Percentiles rank a stretch among this genome's conserved stretches.
These are phyloP conservation scores for Gobio occitaniae DNA, from an alignment of 2,797 vertebrate genomes.

Conservation along the genomic window DNA sequence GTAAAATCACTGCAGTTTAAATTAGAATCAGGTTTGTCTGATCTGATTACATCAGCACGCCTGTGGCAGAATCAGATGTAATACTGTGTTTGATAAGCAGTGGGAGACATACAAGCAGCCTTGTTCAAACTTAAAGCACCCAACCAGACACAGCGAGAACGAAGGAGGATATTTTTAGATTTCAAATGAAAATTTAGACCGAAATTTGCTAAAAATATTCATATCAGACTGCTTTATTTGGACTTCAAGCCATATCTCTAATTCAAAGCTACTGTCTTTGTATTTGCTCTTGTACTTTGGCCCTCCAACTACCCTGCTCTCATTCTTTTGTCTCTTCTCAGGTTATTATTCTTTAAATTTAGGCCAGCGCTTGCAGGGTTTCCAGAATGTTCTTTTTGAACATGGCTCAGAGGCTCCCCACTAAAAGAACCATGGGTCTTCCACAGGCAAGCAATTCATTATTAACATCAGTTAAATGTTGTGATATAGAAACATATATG, in stretches of 20 bases:
- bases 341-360: conserved; percentile 49
- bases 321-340: conserved; percentile 45
- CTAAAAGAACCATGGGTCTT: background rate
- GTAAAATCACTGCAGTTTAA: conserved; percentile 35
- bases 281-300: background rate
- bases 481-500: background rate
- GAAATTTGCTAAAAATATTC: conserved; percentile 14
- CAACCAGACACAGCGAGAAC: conserved; percentile 1
- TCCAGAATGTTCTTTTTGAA: conserved; percentile 53
- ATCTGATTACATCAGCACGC: conserved; percentile 29
- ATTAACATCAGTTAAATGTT: conserved; percentile 7
- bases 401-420: conserved; percentile 62
- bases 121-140: conserved; percentile 8
- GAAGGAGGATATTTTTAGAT: conserved; percentile 28
- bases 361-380: conserved; percentile 61
- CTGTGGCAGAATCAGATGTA: conserved; percentile 26
- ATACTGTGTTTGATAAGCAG: conserved; percentile 32
- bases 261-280: background rate
- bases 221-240: background rate
- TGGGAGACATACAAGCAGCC: conserved; percentile 15
- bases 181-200: conserved; percentile 8
- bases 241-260: background rate
- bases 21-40: conserved; percentile 44
- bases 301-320: conserved; percentile 34
- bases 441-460: conserved; percentile 11